These are phyloP conservation scores for Bubalus kerabau DNA, from an alignment of 2,113 vertebrate species.

Conservation along the genomic window DNA sequence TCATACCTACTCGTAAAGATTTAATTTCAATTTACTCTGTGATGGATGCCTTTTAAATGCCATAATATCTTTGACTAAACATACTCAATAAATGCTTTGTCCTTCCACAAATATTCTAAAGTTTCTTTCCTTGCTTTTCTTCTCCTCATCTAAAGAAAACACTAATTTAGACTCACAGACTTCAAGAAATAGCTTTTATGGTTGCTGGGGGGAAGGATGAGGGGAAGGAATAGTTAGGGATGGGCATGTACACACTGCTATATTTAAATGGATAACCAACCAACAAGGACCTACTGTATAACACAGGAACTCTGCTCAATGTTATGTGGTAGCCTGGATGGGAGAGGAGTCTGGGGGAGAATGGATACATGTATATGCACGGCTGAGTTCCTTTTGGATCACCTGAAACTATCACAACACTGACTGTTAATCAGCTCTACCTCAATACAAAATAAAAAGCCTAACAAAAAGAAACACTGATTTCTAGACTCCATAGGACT, in stretches of 20 bases:
- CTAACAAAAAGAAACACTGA: not conserved
- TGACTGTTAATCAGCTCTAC: not conserved
- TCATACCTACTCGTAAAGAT: not conserved
- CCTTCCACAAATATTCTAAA: not conserved
- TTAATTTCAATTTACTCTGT: not conserved
- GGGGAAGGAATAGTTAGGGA: not conserved
- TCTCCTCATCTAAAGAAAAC: not conserved
- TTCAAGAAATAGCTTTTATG: not conserved
- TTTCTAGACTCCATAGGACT: not conserved
- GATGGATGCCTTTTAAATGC: not conserved
- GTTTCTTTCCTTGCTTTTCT: not conserved
- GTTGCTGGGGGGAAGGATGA: not conserved
- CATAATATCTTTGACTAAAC: not conserved
- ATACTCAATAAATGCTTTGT: not conserved
- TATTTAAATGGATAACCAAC: not conserved
- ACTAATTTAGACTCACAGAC: not conserved
- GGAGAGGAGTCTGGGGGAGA: not conserved
- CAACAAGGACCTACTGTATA: not conserved
- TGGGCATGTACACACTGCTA: not conserved
- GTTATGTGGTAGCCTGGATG: not conserved
- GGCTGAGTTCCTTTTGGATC: not conserved
- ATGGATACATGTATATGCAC: not conserved
- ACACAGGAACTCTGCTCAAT: not conserved
- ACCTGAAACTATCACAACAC: not conserved
- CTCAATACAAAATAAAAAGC: not conserved